phyloP scores from a whole-genome alignment of 2,113 vertebrate species.

The Neofelis nebulosa region DNA sequence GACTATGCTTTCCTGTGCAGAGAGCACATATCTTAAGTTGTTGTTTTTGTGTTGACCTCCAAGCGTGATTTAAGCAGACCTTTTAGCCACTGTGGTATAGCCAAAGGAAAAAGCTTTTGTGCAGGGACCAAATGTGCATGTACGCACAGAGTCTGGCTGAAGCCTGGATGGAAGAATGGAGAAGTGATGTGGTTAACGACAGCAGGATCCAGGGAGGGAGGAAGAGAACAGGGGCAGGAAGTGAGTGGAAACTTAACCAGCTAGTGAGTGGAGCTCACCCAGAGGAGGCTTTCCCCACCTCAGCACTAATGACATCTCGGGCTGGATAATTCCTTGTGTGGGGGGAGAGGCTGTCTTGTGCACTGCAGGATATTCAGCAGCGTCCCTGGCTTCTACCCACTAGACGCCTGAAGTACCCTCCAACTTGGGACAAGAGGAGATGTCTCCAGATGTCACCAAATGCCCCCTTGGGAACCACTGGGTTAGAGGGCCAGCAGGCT shows the following conservation, averaged over 20 bases:
- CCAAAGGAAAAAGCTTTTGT: neutral
- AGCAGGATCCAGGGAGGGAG: neutral
- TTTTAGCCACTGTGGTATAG: neutral
- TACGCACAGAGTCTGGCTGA: neutral
- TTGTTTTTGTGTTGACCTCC: neutral
- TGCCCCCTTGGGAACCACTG: neutral
- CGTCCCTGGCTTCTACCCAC: neutral
- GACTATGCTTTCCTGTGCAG: neutral
- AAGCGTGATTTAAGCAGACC: neutral
- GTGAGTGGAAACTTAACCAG: neutral
- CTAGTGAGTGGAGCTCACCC: neutral
- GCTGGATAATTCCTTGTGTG: neutral
- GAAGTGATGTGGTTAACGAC: neutral
- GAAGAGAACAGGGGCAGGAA: neutral
- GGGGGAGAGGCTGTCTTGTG: neutral
- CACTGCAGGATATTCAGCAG: rapidly evolving
- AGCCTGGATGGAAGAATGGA: neutral
- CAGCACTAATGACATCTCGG: neutral
- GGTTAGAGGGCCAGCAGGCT: neutral
- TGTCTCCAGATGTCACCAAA: neutral
- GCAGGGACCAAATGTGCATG: neutral
- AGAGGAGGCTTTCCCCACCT: neutral
- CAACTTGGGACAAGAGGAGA: no score
- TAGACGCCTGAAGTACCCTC: neutral
- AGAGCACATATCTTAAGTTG: neutral